Conservation (phyloP, 2,888 invertebrate genomes). For the Ctena decussata region DNA sequence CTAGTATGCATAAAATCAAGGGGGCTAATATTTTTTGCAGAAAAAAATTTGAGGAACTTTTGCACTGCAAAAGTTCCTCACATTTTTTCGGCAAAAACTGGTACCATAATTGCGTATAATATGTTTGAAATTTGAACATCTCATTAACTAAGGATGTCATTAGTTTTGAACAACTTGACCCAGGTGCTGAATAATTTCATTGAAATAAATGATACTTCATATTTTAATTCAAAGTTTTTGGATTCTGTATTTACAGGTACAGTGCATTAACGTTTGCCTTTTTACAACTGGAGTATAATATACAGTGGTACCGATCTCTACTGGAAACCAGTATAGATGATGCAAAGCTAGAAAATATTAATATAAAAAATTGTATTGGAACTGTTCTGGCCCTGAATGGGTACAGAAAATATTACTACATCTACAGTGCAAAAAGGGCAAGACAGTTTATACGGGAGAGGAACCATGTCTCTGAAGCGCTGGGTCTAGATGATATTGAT, state of each 20-base stretch:
- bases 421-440: constrained; percentile 92
- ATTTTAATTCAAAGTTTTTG: too few relatives aligned
- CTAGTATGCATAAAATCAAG: too few relatives aligned
- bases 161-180: too few relatives aligned
- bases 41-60: too few relatives aligned
- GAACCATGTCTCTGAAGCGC: constrained; percentile 71
- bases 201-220: too few relatives aligned
- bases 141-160: too few relatives aligned
- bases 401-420: constrained; percentile 98
- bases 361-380: constrained; percentile 95
- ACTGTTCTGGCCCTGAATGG: constrained; percentile 97
- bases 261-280: constrained; percentile 98
- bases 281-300: constrained; percentile 96
- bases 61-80: too few relatives aligned
- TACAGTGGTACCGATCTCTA: constrained; percentile 97
- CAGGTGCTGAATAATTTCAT: too few relatives aligned
- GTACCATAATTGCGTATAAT: too few relatives aligned
- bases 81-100: too few relatives aligned
- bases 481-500: constrained; percentile 76
- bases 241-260: constrained; percentile 90
- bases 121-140: too few relatives aligned
- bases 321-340: constrained; percentile 91
- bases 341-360: constrained; percentile 94
- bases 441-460: constrained; percentile 73
- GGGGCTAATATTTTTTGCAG: too few relatives aligned